These are phyloP conservation scores for Acrocephalus arundinaceus DNA, from an alignment of 2,113 vertebrate genomes.

Conservation along the genomic window DNA sequence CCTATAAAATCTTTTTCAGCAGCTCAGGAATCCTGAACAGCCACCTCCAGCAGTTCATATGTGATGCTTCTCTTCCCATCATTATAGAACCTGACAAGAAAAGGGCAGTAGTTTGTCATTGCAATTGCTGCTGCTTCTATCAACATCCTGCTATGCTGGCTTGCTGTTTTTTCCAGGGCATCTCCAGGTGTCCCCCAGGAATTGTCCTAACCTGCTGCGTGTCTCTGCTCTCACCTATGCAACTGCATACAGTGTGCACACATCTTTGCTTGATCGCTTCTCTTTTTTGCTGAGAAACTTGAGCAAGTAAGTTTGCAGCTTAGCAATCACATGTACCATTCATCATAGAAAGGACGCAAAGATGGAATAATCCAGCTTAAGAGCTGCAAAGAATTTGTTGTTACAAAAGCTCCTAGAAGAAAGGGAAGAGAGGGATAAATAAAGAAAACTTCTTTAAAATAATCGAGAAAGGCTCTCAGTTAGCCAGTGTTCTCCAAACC, in stretches of 20 bases:
- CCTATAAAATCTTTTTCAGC: background rate
- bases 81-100: background rate
- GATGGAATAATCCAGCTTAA: constrained; percentile 20
- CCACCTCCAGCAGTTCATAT: constrained; percentile 23
- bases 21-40: background rate
- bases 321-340: background rate
- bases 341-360: background rate
- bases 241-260: background rate
- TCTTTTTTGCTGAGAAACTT: background rate
- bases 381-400: constrained; percentile 35
- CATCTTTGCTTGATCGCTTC: background rate
- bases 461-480: constrained; percentile 32
- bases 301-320: background rate
- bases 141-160: background rate
- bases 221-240: background rate
- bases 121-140: background rate
- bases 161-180: background rate
- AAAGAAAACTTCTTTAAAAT: constrained; percentile 40
- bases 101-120: background rate
- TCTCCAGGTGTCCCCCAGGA: background rate
- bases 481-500: constrained; percentile 9
- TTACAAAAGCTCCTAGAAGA: constrained; percentile 19
- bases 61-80: constrained; percentile 7
- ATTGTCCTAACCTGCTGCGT: background rate
- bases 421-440: constrained; percentile 24